Evolutionary conservation across 1,140 invertebrate species (phyloP), one percentile per base, ranked within the genome.

Genomic region (Bombyx mori): DNA sequence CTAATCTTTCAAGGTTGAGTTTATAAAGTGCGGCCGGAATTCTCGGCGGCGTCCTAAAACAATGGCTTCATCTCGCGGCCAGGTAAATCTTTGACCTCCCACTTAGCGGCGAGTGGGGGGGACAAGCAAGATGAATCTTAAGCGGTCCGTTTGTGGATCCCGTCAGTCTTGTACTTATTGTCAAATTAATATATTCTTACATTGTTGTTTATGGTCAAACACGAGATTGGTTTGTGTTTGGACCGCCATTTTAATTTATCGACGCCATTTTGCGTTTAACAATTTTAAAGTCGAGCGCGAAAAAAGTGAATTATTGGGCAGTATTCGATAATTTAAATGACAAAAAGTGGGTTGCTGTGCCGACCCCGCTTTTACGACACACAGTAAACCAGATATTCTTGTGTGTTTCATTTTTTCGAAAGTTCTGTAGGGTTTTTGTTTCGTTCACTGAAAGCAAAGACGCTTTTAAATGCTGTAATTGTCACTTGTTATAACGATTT

Each of bases 101-200:
- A 7, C 9, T 12, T 12, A 22, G 57, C 55, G 52, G 56, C 35
- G 22, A 9, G 22, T 35, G 26, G n/a, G n/a, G 26, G 26, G 51
- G 26, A 42, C 26, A 35, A 35, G 26, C 26, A 5, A 35, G 26
- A 3, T 35, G 26, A 35, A 35, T 35, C 26, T 5, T 2, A 35
- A 35, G 26, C 26, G 26, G 26, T 35, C 26, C 26, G 26, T 35
- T 35, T 35, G 26, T 35, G 26, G 26, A 35, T 35, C 26, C 26
- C 26, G 4, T 35, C 26, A 35, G 26, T 35, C 0, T 35, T 66
- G 62, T 56, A 57, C 63, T 69, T 69, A 68, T 64, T 70, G 63
- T 69, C 65, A 69, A 73, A 73, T 73, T 75, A 71, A 69, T 73
- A 69, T 57, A 57, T 52, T 56, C 60, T 56, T 67, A 72, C 66